These are phyloP conservation scores for Spinibarbus caldwelli DNA, from an alignment of 2,797 vertebrate species.

Conservation along the genomic window DNA sequence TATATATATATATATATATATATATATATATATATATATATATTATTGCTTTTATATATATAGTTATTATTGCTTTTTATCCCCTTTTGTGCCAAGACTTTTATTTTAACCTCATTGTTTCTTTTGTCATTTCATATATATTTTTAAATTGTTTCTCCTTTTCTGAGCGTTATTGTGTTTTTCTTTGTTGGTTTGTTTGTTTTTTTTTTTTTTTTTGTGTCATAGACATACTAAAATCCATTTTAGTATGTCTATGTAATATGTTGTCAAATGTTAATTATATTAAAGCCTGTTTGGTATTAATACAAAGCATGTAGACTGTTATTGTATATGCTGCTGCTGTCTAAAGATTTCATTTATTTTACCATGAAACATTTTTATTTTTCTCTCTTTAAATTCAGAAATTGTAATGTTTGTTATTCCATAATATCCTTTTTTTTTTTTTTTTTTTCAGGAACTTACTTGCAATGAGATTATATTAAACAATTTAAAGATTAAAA, in stretches of 20 bases:
- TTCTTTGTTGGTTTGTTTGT: no score
- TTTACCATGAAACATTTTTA: neutral
- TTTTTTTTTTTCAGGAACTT: neutral
- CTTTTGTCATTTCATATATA: neutral
- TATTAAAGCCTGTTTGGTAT: neutral
- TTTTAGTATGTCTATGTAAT: neutral
- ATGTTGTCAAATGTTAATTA: neutral
- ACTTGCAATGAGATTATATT: neutral
- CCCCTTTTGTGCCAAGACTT: neutral
- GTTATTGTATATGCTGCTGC: neutral
- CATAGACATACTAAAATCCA: neutral
- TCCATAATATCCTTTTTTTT: neutral
- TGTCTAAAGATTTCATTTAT: neutral
- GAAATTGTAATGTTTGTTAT: neutral
- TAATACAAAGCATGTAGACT: neutral
- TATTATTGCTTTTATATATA: no score
- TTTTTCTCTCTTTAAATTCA: neutral
- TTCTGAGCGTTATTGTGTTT: no score
- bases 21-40: no score
- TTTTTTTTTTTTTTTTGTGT: no score
- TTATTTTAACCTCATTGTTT: neutral
- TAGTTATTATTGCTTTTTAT: neutral
- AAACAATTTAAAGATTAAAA: neutral
- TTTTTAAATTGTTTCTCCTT: neutral
- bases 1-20: no score